phyloP scores from a whole-genome alignment of 2,888 invertebrate genomes.

The Noctua pronuba region DNA sequence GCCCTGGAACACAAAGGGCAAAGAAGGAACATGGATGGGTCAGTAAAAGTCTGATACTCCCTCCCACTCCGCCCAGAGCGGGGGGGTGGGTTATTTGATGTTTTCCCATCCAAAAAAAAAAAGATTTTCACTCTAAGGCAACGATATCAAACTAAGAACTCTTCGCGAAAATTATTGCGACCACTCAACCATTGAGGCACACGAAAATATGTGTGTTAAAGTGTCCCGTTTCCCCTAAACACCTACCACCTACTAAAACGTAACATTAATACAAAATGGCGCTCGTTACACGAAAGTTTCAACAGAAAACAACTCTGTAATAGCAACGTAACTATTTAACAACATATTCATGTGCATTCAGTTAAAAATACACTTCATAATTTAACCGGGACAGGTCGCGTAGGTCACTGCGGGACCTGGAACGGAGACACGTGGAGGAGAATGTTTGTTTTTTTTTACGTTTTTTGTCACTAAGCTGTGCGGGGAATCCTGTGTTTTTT shows the following conservation, averaged over 20 bases:
- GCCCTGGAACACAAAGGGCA: too few species aligned
- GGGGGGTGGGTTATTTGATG: too few species aligned
- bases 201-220: not conserved
- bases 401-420: constrained; percentile 55
- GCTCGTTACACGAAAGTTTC: not conserved
- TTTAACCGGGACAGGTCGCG: constrained; percentile 66
- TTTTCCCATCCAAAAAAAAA: too few species aligned
- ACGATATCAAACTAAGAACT: too few species aligned
- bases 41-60: too few species aligned
- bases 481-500: not conserved
- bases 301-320: constrained; percentile 4
- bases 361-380: constrained; percentile 65
- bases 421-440: constrained; percentile 45
- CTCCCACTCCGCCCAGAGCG: too few species aligned
- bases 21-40: too few species aligned
- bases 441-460: not conserved
- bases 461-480: not conserved
- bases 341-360: constrained; percentile 53
- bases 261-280: not conserved
- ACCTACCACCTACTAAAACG: not conserved
- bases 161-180: too few species aligned
- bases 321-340: constrained; percentile 38
- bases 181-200: too few species aligned
- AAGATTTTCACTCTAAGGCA: too few species aligned
- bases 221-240: not conserved